Evolutionary conservation across 2,888 invertebrate species (phyloP), one percentile per base, ranked within the genome.

Genomic region (Ecliptopera silaceata): DNA sequence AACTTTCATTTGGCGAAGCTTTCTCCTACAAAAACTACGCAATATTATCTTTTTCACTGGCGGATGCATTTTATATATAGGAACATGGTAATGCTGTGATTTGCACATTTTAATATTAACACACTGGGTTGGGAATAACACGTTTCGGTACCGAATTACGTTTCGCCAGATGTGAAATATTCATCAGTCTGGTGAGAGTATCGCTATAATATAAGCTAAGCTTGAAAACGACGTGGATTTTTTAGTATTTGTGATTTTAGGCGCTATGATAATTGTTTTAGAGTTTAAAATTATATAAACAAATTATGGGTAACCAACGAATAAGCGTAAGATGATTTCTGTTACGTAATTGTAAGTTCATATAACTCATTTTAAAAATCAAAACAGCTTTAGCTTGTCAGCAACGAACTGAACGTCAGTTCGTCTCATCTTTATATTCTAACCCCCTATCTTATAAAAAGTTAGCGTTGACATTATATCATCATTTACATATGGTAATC

Each of bases 41-140:
- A 4, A 34, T 52, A 52, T 36, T 54, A 54, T 47, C 32, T 47
- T 36, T 51, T 42, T 42, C 18, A 26, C 68, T 70, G 68, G 64
- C 61, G 66, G 61, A 60, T 80, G 77, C 75, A 80, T 81, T 80
- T 58, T 49, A 45, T 78, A 62, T 68, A 77, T 77, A 64, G 70
- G 63, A 64, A 71, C 77, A 84, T 82, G 85, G 79, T 81, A 82
- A 85, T 84, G 64, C 61, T 63, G 67, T 74, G 77, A 84, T 87
- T 86, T 84, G 73, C 84, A 88, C 86, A 83, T 84, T 81, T 87
- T 86, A 87, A 88, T 87, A 87, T 86, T 83, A 84, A 86, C 81
- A 80, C 70, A 69, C 65, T 66, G 71, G 71, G 68, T 66, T 38
- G 56, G 57, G 45, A 57, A 59, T 59, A 65, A 59, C 55, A 73